A percentile compares a stretch with the other conserved stretches of the same genome.
Evolutionary conservation across 2,888 invertebrate species (phyloP).

Genomic region (Thecophora atra): DNA sequence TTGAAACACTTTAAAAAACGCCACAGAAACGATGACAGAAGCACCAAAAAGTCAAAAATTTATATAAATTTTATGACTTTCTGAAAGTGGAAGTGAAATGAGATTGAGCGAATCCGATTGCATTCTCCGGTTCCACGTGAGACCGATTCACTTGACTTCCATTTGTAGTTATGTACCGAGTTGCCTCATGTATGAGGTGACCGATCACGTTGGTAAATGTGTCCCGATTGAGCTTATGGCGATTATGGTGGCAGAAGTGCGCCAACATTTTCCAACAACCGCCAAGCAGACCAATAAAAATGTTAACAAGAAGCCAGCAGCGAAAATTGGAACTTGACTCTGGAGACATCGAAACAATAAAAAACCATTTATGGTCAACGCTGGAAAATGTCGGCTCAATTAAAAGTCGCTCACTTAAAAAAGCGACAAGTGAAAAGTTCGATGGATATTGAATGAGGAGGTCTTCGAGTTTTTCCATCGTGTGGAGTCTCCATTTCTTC

Average conservation of each 20-base stretch:
- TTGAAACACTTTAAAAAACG: no score
- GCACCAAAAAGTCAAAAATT: conserved; percentile 7
- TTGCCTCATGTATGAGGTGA: no score
- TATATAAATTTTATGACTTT: conserved; percentile 22
- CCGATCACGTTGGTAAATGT: not conserved
- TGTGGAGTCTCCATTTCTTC: no score
- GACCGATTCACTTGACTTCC: conserved; percentile 9
- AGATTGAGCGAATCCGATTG: conserved; percentile 16
- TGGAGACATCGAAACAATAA: conserved; percentile 12
- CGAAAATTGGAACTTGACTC: conserved; percentile 16
- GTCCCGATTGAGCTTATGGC: not conserved
- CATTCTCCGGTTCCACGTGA: conserved; percentile 5
- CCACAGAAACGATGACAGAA: no score
- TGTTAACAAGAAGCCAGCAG: conserved; percentile 3
- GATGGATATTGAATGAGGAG: no score
- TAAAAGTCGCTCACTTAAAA: no score
- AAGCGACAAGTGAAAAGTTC: no score
- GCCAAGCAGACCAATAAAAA: not conserved
- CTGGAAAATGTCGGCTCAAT: no score
- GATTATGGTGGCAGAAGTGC: not conserved
- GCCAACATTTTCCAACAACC: not conserved
- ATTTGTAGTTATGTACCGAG: no score
- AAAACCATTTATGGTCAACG: not conserved
- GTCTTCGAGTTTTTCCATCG: no score
- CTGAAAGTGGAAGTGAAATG: conserved; percentile 25